Evolutionary conservation across 2,113 vertebrate species (phyloP).

Genomic region (Notothenia rossii): DNA sequence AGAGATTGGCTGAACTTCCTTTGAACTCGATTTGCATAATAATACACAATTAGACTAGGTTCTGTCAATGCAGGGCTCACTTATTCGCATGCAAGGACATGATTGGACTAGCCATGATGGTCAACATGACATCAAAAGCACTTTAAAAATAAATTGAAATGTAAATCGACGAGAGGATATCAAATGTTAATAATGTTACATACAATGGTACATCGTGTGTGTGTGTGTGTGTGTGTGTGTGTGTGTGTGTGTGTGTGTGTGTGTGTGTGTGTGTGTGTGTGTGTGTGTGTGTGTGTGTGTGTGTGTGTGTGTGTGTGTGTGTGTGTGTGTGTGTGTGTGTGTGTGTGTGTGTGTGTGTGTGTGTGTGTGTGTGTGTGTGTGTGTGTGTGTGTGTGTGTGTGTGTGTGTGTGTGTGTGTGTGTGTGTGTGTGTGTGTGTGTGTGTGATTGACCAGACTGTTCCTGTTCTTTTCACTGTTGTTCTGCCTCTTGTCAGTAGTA

Average conservation of each 20-base stretch:
- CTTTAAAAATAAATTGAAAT: not conserved
- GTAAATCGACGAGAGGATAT: not conserved
- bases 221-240: not conserved
- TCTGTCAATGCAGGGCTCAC: slow-evolving; percentile 20
- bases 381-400: not conserved
- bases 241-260: not conserved
- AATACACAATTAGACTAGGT: slow-evolving; percentile 49
- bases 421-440: not conserved
- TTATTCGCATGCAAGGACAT: slow-evolving; percentile 35
- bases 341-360: not conserved
- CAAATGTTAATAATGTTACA: not conserved
- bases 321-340: not conserved
- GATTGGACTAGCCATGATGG: slow-evolving; percentile 7
- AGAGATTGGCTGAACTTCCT: slow-evolving; percentile 46
- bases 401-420: not conserved
- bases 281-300: not conserved
- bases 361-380: not conserved
- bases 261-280: not conserved
- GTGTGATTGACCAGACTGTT: slow-evolving; percentile 4
- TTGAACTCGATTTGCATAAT: slow-evolving; percentile 59
- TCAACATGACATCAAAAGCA: not conserved
- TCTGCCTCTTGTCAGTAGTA: slow-evolving; percentile 12
- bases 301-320: not conserved
- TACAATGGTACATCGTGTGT: not conserved
- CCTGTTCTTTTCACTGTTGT: not conserved